A percentile compares a stretch with the other conserved stretches of the same genome.
phyloP scores from a whole-genome alignment of 64 coral and sea anemone genomes.

The Pocillopora damicornis region DNA sequence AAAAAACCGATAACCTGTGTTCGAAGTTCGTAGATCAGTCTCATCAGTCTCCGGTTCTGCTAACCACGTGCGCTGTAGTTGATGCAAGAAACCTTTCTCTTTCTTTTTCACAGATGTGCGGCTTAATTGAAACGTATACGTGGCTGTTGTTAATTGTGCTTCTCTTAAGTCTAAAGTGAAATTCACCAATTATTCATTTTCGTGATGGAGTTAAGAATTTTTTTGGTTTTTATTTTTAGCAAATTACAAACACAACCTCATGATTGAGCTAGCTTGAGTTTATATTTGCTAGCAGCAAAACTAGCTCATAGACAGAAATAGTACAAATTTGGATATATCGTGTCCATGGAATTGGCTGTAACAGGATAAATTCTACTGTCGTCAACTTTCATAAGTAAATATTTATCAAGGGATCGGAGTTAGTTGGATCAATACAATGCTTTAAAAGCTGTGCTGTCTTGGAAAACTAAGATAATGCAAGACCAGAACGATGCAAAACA shows the following conservation, averaged over 20 bases:
- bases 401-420: not conserved
- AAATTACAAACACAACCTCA: not conserved
- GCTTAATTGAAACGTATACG: not conserved
- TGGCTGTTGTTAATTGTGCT: not conserved
- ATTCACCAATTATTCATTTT: not conserved
- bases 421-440: not conserved
- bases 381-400: not conserved
- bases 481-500: no score
- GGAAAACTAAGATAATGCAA: no score
- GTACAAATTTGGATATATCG: not conserved
- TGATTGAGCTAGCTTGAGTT: not conserved
- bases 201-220: not conserved
- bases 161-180: not conserved
- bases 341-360: not conserved
- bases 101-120: not conserved
- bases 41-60: not conserved
- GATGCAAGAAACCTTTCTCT: no score
- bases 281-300: not conserved
- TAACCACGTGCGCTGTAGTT: constrained; percentile 23
- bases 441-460: no score
- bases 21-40: not conserved
- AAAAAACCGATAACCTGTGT: not conserved
- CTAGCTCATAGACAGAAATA: not conserved
- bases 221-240: not conserved
- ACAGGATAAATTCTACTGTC: not conserved